Evolutionary conservation across 1,140 invertebrate species (phyloP).

Genomic region (Parapsyche elsis): DNA sequence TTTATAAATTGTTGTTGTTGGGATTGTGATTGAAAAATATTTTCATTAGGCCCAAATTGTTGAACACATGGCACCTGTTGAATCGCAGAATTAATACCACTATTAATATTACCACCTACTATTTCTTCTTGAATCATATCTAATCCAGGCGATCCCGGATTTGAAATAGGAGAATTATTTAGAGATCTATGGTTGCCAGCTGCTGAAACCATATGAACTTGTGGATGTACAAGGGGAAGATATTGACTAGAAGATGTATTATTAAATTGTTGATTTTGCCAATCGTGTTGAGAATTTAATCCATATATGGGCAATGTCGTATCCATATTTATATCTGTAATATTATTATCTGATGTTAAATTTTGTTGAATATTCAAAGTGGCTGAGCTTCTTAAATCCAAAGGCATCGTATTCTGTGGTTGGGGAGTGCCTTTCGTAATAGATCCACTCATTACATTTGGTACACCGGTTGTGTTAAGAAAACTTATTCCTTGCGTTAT

Average conservation of each 20-base stretch:
- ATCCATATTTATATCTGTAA: slow-evolving; percentile 50
- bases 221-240: slow-evolving; percentile 59
- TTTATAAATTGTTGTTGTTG: slow-evolving; percentile 39
- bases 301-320: slow-evolving; percentile 40
- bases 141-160: slow-evolving; percentile 75
- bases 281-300: slow-evolving; percentile 24
- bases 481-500: slow-evolving; percentile 71
- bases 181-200: slow-evolving; percentile 67
- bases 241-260: slow-evolving; percentile 29
- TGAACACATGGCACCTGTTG: slow-evolving; percentile 45
- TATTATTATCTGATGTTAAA: slow-evolving; percentile 56
- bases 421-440: slow-evolving; percentile 79
- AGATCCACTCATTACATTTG: slow-evolving; percentile 68
- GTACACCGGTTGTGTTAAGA: slow-evolving; percentile 67
- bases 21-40: slow-evolving; percentile 24
- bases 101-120: slow-evolving; percentile 66
- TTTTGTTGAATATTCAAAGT: slow-evolving; percentile 42
- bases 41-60: slow-evolving; percentile 34
- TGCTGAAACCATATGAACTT: slow-evolving; percentile 61
- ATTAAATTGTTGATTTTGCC: slow-evolving; percentile 47
- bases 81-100: slow-evolving; percentile 46
- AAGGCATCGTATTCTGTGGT: slow-evolving; percentile 62
- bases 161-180: slow-evolving; percentile 71
- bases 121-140: slow-evolving; percentile 90
- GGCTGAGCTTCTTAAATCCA: slow-evolving; percentile 64